Evolutionary conservation across 2,797 vertebrate species (phyloP), one percentile per base, ranked within the genome.

Genomic region (Aulostomus chinensis): DNA sequence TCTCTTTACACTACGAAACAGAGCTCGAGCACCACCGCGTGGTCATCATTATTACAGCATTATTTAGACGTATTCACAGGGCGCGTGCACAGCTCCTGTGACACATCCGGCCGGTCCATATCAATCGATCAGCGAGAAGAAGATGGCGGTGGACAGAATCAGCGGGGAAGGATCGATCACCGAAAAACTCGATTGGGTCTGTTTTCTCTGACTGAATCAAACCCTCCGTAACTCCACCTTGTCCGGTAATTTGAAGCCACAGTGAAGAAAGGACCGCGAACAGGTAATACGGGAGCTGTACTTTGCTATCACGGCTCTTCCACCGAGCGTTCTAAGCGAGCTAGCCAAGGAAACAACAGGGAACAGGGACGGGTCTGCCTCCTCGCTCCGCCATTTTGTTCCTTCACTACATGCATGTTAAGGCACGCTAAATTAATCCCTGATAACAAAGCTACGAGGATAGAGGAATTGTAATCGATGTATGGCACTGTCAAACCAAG

Each of bases 71-170:
- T n/a, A 22, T 9, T 4, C 33, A 3, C 14, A 63, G 36, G 65
- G 79, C 86, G 84, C 82, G 2, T 80, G 86, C 79, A 45, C 79
- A 11, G n/a, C n/a, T n/a, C n/a, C n/a, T 0, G 7, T 0, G 8
- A 32, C 2, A 65, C 50, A 70, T 82, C 78, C 78, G 74, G 62
- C 69, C 60, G 88, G 92, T 82, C 89, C 85, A 67, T 90, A 91
- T 90, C 91, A 93, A 93, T 93, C 92, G 92, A 93, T 92, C 91
- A 88, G 88, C 86, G 92, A 92, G 88, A 74, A 58, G 78, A 91
- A 92, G 92, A 93, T 93, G 90, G 89, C 86, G 91, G 58, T 42
- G 79, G 70, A 76, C 52, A 64, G 68, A 84, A 67, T 42, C 7
- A 84, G 64, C 75, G 57, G 62, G 21, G 38, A 32, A 74, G 54